Base-by-base conservation (phyloP, 2,888 invertebrate genomes). In the Coenonympha glycerion region DNA sequence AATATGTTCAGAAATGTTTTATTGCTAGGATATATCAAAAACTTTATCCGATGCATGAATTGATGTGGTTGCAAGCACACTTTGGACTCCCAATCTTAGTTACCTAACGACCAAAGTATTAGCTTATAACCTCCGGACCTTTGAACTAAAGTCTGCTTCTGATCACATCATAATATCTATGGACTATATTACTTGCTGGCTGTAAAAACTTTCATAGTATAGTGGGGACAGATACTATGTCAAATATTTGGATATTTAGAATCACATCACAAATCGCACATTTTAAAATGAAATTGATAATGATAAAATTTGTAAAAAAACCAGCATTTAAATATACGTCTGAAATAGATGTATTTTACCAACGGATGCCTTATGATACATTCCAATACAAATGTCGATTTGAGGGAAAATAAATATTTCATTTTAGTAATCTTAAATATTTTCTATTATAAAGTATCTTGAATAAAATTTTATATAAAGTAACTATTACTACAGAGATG, bases 51-150 rank as follows among this genome's bases (percentile, higher is more conserved):
- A 13, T 39, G n/a, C 11, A 11, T 36, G 39, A 21, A 26, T 66
- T 69, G 72, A 65, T 72, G 63, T 72, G 72, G 47, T 65, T 59
- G 68, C 64, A 61, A 60, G 62, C 57, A 58, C 44, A 50, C 53
- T 60, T 65, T 66, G 60, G 55, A 51, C 52, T 53, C 53, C 52
- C 62, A 64, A 74, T 66, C 56, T 71, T 69, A 84, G 86, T 86
- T 86, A 86, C 86, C 86, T 76, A 69, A 70, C 73, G 62, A 77
- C 86, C 86, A 86, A 86, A 86, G 86, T 75, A 70, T 70, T 61
- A 64, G 55, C 57, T 59, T 60, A 42, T 56, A 58, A 55, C 53
- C 57, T 49, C 49, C 47, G 40, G 28, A 41, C 45, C 18, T 9
- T 36, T 34, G 33, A 48, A 70, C 68, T 57, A 58, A 53, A 56